Conservation (phyloP, 1,140 invertebrate genomes). For the Brachionus sp. region DNA sequence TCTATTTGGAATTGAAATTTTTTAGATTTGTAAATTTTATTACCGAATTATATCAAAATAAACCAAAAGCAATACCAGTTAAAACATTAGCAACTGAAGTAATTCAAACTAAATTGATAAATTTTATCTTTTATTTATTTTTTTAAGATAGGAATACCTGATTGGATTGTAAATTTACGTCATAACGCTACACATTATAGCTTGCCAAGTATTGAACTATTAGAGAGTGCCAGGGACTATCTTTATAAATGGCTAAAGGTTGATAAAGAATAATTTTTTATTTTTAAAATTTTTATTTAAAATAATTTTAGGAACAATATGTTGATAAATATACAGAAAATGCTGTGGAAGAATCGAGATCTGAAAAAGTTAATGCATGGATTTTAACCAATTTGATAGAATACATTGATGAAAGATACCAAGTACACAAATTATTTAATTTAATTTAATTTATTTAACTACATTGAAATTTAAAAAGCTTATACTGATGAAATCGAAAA, state of each 20-base stretch:
- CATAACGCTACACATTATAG: slow-evolving; percentile 36
- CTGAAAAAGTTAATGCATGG: neutral
- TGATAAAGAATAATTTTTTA: neutral
- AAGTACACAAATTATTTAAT: neutral
- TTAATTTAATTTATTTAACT: neutral
- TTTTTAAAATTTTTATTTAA: neutral
- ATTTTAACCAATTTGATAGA: neutral
- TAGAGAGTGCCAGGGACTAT: slow-evolving; percentile 36
- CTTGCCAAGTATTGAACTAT: slow-evolving; percentile 26
- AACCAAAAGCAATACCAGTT: neutral
- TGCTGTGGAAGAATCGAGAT: neutral
- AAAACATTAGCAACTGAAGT: slow-evolving; percentile 24
- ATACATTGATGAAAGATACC: neutral
- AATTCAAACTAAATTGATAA: neutral
- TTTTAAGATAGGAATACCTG: slow-evolving; percentile 21
- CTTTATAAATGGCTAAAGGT: slow-evolving; percentile 44
- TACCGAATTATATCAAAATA: slow-evolving; percentile 39
- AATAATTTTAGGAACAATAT: slow-evolving; percentile 7
- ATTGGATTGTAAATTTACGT: slow-evolving; percentile 42
- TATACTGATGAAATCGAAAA: neutral
- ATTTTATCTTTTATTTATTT: neutral
- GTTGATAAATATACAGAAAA: slow-evolving; percentile 8
- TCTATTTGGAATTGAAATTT: too few species aligned
- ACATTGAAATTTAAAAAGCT: neutral
- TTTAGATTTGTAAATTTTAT: slow-evolving; percentile 45